Conservation (phyloP, 2,797 vertebrate species). For the Rallus crepitans region DNA sequence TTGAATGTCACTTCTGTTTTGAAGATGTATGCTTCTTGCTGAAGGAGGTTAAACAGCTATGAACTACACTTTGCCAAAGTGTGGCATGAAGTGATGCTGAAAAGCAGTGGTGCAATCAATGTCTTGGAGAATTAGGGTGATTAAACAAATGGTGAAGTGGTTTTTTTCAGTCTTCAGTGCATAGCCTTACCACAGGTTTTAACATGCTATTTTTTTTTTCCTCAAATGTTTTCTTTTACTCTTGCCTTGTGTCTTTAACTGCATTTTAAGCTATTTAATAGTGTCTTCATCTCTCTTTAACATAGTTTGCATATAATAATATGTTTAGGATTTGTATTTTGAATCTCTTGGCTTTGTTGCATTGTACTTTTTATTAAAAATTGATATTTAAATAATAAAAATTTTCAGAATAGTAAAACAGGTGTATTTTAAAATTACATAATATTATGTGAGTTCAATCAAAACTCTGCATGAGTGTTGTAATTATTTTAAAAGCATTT, state of each 20-base stretch:
- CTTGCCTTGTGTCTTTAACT: slow-evolving; percentile 45
- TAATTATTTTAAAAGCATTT: not conserved
- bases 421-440: not conserved
- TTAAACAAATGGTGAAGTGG: not conserved
- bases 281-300: not conserved
- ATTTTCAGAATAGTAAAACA: not conserved
- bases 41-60: not conserved
- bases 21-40: not conserved
- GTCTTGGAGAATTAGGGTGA: not conserved
- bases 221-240: slow-evolving; percentile 43
- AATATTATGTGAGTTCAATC: not conserved
- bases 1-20: not conserved
- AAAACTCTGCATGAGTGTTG: not conserved
- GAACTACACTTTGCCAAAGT: not conserved
- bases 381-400: slow-evolving; percentile 30
- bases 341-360: slow-evolving; percentile 14
- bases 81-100: not conserved
- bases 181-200: not conserved
- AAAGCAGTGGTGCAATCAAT: not conserved
- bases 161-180: slow-evolving; percentile 22
- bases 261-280: slow-evolving; percentile 33
- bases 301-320: not conserved
- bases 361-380: not conserved
- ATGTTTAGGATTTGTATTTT: not conserved
- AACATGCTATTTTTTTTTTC: not conserved